These are phyloP conservation scores for Ariopsis seemanni DNA, from an alignment of 2,113 vertebrate genomes.

Conservation along the genomic window DNA sequence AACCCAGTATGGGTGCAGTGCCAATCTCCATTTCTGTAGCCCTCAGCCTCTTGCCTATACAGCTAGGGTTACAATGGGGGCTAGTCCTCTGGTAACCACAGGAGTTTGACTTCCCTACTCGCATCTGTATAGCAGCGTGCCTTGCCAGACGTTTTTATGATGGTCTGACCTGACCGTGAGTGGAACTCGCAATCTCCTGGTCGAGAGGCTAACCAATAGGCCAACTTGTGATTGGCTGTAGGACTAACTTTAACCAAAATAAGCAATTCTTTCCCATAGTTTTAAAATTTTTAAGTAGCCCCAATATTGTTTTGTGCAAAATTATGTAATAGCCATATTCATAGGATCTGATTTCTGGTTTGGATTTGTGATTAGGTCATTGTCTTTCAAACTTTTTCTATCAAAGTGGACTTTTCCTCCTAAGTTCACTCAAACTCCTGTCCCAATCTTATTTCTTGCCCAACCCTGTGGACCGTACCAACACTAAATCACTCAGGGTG, in stretches of 20 bases:
- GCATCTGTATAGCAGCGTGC: too few species aligned
- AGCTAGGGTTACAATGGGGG: too few species aligned
- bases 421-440: not conserved
- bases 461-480: not conserved
- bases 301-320: not conserved
- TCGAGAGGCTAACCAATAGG: too few species aligned
- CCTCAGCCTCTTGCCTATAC: too few species aligned
- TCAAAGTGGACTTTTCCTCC: not conserved
- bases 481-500: slow-evolving; percentile 3
- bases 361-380: not conserved
- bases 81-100: too few species aligned
- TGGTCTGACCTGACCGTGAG: too few species aligned
- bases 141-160: too few species aligned
- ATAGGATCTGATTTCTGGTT: not conserved
- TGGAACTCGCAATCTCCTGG: too few species aligned
- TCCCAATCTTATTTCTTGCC: not conserved
- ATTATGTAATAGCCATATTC: not conserved
- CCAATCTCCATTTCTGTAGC: too few species aligned
- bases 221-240: not conserved
- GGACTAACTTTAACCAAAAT: not conserved
- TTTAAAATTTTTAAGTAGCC: not conserved
- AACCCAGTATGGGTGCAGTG: too few species aligned
- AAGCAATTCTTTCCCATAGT: not conserved
- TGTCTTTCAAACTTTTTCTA: not conserved
- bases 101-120: too few species aligned